These are phyloP conservation scores for Pocillopora meandrina DNA, from an alignment of 92 coral and sea anemone genomes.

Conservation along the genomic window DNA sequence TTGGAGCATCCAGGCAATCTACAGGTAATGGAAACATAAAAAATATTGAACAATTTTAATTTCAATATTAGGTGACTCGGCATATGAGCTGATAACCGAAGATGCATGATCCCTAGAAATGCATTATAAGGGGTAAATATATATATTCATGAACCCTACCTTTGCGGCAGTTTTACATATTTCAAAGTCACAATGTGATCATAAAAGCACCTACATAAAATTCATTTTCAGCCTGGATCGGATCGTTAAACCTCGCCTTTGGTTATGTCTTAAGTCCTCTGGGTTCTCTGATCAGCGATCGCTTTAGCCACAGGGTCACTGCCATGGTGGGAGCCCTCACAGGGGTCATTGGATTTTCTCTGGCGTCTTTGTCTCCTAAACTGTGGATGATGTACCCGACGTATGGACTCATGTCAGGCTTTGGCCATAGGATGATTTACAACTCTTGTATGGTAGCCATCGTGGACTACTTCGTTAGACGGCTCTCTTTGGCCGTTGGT, in stretches of 20 bases:
- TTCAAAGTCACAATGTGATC: background rate
- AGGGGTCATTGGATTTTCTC: conserved; percentile 40
- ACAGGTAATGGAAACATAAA: background rate
- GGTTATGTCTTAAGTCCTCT: conserved; percentile 35
- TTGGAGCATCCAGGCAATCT: conserved; percentile 14
- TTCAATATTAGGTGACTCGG: too few relatives aligned
- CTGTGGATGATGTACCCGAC: conserved; percentile 58
- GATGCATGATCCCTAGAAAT: background rate
- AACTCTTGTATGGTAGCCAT: conserved; percentile 23
- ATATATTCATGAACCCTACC: background rate
- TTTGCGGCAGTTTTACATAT: background rate
- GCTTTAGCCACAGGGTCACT: conserved; percentile 38
- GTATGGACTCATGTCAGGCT: conserved; percentile 49
- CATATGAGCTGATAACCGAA: too few relatives aligned
- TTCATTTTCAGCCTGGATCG: conserved; percentile 48
- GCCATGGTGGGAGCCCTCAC: conserved; percentile 39
- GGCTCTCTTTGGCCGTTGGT: conserved; percentile 51
- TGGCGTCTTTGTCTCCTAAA: conserved; percentile 44
- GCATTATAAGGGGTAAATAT: background rate
- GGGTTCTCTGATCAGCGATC: conserved; percentile 12
- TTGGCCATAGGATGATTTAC: conserved; percentile 34
- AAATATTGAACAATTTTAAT: background rate
- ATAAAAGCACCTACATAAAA: background rate
- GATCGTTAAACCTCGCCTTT: conserved; percentile 25
- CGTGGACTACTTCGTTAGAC: conserved; percentile 35